phyloP scores from a whole-genome alignment of 1,140 invertebrate genomes.

The Triops cancriformis region DNA sequence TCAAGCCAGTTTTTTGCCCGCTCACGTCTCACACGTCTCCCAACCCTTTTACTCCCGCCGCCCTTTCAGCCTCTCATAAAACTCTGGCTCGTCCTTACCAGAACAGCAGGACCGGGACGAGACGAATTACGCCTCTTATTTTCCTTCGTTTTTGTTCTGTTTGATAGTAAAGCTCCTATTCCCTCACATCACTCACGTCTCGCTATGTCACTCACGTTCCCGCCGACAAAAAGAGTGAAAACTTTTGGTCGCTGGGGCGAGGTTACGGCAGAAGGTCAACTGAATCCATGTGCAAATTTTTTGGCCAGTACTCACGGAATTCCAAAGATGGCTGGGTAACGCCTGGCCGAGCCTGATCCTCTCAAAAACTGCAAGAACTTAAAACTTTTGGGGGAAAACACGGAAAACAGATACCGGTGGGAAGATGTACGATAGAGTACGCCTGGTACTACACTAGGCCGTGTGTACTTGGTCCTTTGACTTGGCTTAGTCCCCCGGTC shows the following conservation, averaged over 20 bases:
- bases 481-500: neutral
- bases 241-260: neutral
- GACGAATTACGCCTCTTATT: neutral
- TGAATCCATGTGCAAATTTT: neutral
- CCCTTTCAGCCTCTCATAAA: neutral
- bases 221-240: neutral
- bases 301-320: too few species aligned
- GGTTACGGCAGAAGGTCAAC: neutral
- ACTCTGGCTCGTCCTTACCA: neutral
- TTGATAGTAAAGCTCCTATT: neutral
- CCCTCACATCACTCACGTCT: neutral
- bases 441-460: constrained; percentile 3
- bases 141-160: neutral
- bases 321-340: neutral
- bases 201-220: neutral
- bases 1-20: neutral
- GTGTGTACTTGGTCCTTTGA: neutral
- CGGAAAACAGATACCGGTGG: neutral
- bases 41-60: neutral
- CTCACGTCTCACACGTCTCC: constrained; percentile 1
- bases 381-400: neutral
- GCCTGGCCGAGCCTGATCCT: too few species aligned
- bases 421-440: neutral
- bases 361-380: too few species aligned
- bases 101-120: neutral